Conservation (phyloP, 2,113 vertebrate species). For the Parus major region DNA sequence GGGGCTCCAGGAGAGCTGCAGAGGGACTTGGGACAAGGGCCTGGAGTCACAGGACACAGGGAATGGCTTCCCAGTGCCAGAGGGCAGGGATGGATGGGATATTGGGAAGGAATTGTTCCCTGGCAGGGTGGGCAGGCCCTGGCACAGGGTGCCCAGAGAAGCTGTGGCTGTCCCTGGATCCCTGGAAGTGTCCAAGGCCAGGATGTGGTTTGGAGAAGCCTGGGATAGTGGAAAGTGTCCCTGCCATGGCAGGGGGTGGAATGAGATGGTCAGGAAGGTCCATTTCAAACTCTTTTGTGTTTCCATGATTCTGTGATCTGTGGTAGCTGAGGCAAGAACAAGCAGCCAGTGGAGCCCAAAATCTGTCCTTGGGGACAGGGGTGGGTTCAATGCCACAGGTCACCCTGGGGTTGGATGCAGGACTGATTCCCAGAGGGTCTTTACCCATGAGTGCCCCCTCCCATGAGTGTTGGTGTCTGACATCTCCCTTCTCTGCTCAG, state of each 20-base stretch:
- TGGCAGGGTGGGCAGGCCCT: background rate
- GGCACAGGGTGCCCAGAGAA: background rate
- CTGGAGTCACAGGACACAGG: background rate
- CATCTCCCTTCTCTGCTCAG: conserved; percentile 42
- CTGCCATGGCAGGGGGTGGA: background rate
- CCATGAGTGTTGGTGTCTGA: background rate
- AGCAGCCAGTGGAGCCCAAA: background rate
- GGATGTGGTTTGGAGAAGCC: accelerated
- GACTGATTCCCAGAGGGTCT: background rate
- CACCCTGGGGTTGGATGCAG: background rate
- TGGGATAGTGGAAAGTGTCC: accelerated
- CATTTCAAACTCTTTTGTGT: background rate
- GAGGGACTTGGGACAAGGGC: accelerated
- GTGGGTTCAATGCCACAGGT: background rate
- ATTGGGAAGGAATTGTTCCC: background rate
- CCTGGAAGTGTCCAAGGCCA: background rate
- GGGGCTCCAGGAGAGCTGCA: background rate
- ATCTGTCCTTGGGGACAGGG: background rate
- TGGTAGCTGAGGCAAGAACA: background rate
- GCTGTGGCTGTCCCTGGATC: background rate
- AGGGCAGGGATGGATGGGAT: accelerated
- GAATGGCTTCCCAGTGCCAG: background rate
- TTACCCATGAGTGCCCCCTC: background rate
- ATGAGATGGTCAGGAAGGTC: background rate
- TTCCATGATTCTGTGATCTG: background rate